These are phyloP conservation scores for Antheraea pernyi DNA, from an alignment of 1,140 invertebrate genomes.

Conservation along the genomic window DNA sequence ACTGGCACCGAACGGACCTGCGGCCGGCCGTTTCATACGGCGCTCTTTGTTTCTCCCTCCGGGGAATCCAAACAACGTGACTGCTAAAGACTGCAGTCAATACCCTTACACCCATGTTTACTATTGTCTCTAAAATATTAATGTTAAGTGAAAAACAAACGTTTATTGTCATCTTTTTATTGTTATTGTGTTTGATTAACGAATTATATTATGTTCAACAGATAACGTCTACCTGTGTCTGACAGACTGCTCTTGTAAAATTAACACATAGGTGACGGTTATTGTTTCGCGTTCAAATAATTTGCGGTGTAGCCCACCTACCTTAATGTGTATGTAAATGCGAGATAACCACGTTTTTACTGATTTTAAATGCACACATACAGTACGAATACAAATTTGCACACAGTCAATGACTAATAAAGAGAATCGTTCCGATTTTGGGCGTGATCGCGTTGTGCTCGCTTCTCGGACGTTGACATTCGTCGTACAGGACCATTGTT, in stretches of 20 bases:
- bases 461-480: constrained; percentile 40
- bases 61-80: constrained; percentile 40
- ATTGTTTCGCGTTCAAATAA: no score
- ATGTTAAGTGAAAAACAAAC: constrained; percentile 27
- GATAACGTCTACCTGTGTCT: background rate
- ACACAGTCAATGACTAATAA: constrained; percentile 35
- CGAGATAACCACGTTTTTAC: no score
- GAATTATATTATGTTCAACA: constrained; percentile 16
- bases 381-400: constrained; percentile 25
- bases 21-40: constrained; percentile 21
- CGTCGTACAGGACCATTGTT: constrained; percentile 20
- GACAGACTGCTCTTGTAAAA: no score
- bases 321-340: no score
- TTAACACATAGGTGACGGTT: no score
- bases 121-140: constrained; percentile 31
- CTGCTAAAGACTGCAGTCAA: constrained; percentile 37
- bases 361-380: background rate
- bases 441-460: constrained; percentile 27
- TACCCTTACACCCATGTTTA: constrained; percentile 38
- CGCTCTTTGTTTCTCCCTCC: constrained; percentile 37
- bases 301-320: no score
- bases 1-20: constrained; percentile 28
- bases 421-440: constrained; percentile 40
- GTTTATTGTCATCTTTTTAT: constrained; percentile 13
- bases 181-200: constrained; percentile 26